Base-by-base conservation (phyloP, 2,797 vertebrate genomes). In the Anas capensis region DNA sequence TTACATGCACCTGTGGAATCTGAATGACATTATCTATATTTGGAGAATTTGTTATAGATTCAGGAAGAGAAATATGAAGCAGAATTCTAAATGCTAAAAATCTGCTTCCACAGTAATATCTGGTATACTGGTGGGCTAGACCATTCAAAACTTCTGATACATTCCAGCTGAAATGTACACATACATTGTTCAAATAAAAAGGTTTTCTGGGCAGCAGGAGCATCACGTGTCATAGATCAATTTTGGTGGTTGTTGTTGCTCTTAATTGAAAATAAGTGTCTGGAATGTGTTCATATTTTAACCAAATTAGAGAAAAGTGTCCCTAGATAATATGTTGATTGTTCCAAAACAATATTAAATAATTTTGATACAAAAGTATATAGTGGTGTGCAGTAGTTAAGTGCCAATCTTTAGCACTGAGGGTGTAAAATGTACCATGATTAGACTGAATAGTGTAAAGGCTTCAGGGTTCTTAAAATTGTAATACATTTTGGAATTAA, bases 221-320 rank as follows among this genome's bases (percentile, higher is more conserved):
- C 78, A 36, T 44, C 9, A 0, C 0, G 0, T 66, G 11, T n/a
- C 8, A 69, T 29, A 42, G 20, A 24, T 14, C 6, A 75, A 75
- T 38, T 4, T 42, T 51, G 14, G 13, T 15, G 11, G 9, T 6
- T 61, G 33, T 70, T 40, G 26, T 69, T 85, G 6, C 23, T 78
- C 5, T 54, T 92, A 72, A 57, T 44, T 86, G 6, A 31, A 88
- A 68, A 31, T n/a, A 72, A 89, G 73, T 29, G 8, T 31, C 19
- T 66, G 12, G 8, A 79, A 31, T 68, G 3, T 23, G 10, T 66
- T 57, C 5, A n/a, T 66, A 9, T 66, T 49, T 53, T 34, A 89
- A 31, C 8, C 1, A 54, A 61, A 58, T 56, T 42, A 16, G 27
- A 51, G 7, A 46, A 51, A 48, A 40, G 14, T 4, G 65, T 11